Evolutionary conservation across 2,797 vertebrate species (phyloP).

Genomic region (Oophaga sylvatica): DNA sequence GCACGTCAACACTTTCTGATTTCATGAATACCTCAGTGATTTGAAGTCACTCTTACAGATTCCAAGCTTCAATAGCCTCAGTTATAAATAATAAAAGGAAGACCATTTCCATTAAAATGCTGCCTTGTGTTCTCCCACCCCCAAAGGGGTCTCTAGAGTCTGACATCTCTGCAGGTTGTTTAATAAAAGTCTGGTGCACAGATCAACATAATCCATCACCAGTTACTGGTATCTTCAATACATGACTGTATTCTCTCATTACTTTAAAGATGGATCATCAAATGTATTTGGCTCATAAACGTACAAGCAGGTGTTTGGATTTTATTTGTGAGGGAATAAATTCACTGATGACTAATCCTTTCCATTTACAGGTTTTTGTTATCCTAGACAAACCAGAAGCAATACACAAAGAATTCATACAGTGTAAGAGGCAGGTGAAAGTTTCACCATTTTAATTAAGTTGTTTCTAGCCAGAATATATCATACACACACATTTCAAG

Average conservation of each 20-base stretch:
- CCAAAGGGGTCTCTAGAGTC: conserved; percentile 51
- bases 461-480: conserved; percentile 35
- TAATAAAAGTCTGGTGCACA: conserved; percentile 58
- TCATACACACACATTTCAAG: conserved; percentile 1
- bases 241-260: conserved; percentile 58
- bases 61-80: conserved; percentile 25
- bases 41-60: conserved; percentile 43
- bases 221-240: conserved; percentile 60
- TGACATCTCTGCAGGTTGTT: conserved; percentile 49
- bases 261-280: conserved; percentile 59
- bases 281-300: conserved; percentile 60
- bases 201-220: conserved; percentile 60
- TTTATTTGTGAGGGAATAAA: conserved; percentile 51
- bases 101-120: conserved; percentile 58
- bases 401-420: conserved; percentile 39
- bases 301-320: conserved; percentile 56
- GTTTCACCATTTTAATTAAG: conserved; percentile 51
- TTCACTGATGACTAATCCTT: conserved; percentile 40
- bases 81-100: conserved; percentile 51
- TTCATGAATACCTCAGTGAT: conserved; percentile 32
- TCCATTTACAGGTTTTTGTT: conserved; percentile 50
- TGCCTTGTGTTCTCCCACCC: conserved; percentile 31
- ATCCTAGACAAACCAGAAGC: conserved; percentile 46
- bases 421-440: conserved; percentile 51
- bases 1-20: conserved; percentile 42